phyloP scores from a whole-genome alignment of 1,140 invertebrate genomes.

The Saccostrea glomerata region DNA sequence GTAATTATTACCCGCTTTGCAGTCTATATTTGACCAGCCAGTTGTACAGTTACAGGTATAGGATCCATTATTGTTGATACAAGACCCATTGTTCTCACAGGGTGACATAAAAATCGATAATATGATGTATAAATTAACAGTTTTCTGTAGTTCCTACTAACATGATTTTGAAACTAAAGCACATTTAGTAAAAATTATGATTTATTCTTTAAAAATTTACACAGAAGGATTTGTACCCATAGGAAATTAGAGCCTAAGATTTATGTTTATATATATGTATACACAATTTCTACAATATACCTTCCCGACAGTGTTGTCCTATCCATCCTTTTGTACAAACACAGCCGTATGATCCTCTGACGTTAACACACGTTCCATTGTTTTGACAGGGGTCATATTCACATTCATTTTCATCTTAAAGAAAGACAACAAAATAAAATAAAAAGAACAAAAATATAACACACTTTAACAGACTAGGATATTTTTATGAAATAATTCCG shows the following conservation, averaged over 20 bases:
- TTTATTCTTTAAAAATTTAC: too few species aligned
- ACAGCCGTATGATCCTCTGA: slow-evolving; percentile 46
- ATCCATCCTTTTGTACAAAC: slow-evolving; percentile 46
- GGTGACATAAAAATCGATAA: not conserved
- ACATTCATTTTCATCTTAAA: slow-evolving; percentile 50
- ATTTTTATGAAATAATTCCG: too few species aligned
- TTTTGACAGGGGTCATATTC: slow-evolving; percentile 77
- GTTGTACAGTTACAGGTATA: slow-evolving; percentile 51
- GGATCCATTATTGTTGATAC: slow-evolving; percentile 51
- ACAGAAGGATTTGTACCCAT: too few species aligned
- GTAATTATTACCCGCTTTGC: slow-evolving; percentile 55
- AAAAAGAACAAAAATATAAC: too few species aligned
- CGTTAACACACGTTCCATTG: slow-evolving; percentile 49
- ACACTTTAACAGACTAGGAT: too few species aligned
- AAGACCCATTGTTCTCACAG: slow-evolving; percentile 53
- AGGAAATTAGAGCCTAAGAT: too few species aligned
- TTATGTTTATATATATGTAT: too few species aligned
- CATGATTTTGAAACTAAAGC: too few species aligned
- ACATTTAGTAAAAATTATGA: too few species aligned
- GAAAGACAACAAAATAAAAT: too few species aligned
- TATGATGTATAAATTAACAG: too few species aligned
- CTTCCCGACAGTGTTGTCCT: slow-evolving; percentile 48
- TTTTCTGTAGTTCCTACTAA: too few species aligned
- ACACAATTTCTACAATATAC: not conserved
- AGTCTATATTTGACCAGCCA: slow-evolving; percentile 51